Evolutionary conservation across 2,113 vertebrate genomes (phyloP), one percentile per base, ranked within the genome.

Genomic region (Melospiza melodia): DNA sequence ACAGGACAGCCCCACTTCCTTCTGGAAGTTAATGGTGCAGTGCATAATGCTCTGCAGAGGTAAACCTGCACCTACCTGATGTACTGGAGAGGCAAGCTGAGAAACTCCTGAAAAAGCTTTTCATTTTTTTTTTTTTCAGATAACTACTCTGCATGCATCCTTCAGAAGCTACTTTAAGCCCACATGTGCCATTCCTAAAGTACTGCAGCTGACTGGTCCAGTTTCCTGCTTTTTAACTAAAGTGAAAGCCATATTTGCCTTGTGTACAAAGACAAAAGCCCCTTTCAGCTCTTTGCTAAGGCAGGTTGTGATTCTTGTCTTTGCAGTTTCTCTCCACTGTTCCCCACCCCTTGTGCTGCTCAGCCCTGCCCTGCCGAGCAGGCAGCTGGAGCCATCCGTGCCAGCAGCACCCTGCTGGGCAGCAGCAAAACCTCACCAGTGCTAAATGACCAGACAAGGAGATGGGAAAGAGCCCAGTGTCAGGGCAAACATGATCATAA

Each of bases 301-400:
- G 31, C 41, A 49, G 24, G 55, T 57, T 37, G 28, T 20, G 73
- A n/a, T 63, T 48, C 35, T 74, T 61, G 30, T 55, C 62, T 77
- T n/a, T 62, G 52, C 43, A 22, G 41, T 51, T 27, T 21, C 37
- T 39, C 37, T 39, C 37, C 37, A 39, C 37, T 39, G 37, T 39
- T 39, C 58, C 58, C 59, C 16, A 15, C 6, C 15, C 30, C 31
- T 54, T 4, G 54, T 41, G 31, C 78, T 43, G 48, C 43, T 58
- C 35, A 35, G 49, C 27, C 68, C 0, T 25, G 51, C 52, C 41
- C 43, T 67, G 39, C 39, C 0, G 0, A 44, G 87, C 0, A 6
- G 52, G 68, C 54, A 37, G 68, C 67, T 58, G 73, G 52, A 61
- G 52, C 41, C 68, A 37, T 72, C 37, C 23, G 0, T 19, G 43